Conservation (phyloP, 2,888 invertebrate species). For the Mythimna lalbum region DNA sequence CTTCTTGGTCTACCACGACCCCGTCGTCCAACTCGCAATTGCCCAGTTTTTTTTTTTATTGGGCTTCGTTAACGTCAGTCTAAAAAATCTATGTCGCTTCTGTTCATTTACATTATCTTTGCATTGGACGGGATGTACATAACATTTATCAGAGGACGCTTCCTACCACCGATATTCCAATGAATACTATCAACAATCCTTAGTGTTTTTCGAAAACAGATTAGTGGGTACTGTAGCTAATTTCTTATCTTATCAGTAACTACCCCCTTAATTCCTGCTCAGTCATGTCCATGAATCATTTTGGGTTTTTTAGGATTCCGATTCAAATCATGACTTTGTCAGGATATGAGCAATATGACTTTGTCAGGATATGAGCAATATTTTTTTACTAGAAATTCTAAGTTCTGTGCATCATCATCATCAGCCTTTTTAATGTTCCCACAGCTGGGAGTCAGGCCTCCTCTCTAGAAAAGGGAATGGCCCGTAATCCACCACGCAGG, state of each 20-base stretch:
- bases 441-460: too few species aligned
- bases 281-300: constrained; percentile 38
- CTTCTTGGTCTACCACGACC: too few species aligned
- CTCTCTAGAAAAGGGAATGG: too few species aligned
- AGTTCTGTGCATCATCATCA: too few species aligned
- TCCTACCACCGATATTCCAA: constrained; percentile 76
- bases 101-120: constrained; percentile 70
- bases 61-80: too few species aligned
- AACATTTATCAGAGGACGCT: constrained; percentile 81
- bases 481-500: too few species aligned
- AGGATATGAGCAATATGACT: constrained; percentile 37
- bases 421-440: too few species aligned
- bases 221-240: constrained; percentile 70
- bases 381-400: too few species aligned
- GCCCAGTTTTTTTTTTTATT: too few species aligned
- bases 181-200: constrained; percentile 78
- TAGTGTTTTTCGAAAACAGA: constrained; percentile 77
- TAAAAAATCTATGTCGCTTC: constrained; percentile 14
- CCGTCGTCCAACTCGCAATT: too few species aligned
- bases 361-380: constrained; percentile 36
- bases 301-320: constrained; percentile 16
- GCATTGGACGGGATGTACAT: constrained; percentile 79
- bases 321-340: constrained; percentile 12
- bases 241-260: constrained; percentile 71
- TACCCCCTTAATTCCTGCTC: constrained; percentile 10